Conservation (phyloP, 2,113 vertebrate genomes). For the Hippocampus mohnikei region DNA sequence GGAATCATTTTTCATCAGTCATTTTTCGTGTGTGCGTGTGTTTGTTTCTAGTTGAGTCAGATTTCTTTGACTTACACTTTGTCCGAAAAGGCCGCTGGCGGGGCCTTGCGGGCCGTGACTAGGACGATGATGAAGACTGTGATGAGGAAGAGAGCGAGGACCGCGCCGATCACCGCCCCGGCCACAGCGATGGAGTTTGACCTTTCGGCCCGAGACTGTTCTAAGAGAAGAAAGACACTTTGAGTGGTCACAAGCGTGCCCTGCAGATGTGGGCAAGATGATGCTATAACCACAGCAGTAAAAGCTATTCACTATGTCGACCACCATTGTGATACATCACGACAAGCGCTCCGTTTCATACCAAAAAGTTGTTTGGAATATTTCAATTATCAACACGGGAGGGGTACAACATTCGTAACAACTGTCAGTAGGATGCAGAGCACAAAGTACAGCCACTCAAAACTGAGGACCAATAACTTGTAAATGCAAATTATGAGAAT, state of each 20-base stretch:
- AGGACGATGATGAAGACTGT: slow-evolving; percentile 84
- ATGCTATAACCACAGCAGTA: too few relatives aligned
- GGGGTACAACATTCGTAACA: too few relatives aligned
- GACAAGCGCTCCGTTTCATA: not conserved
- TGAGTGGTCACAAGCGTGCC: not conserved
- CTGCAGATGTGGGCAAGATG: not conserved
- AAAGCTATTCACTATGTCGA: too few relatives aligned
- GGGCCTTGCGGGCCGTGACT: slow-evolving; percentile 78
- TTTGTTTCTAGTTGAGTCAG: not conserved
- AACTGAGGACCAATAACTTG: too few relatives aligned
- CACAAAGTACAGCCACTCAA: too few relatives aligned
- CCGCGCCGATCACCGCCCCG: slow-evolving; percentile 88
- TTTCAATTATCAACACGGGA: too few relatives aligned
- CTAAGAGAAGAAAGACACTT: slow-evolving; percentile 45
- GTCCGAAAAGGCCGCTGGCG: slow-evolving; percentile 57
- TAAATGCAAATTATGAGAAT: too few relatives aligned
- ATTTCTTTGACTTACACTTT: slow-evolving; percentile 72
- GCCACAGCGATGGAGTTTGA: slow-evolving; percentile 85
- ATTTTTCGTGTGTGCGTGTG: not conserved
- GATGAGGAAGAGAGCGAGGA: slow-evolving; percentile 90
- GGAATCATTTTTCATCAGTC: slow-evolving; percentile 1
- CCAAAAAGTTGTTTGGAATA: too few relatives aligned
- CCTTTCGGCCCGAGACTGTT: slow-evolving; percentile 74
- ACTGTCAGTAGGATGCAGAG: too few relatives aligned
- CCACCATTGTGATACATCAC: too few relatives aligned